Percentiles rank a stretch among this genome's conserved stretches.
Evolutionary conservation across 2,888 invertebrate species (phyloP).

Genomic region (Eupithecia abbreviata): DNA sequence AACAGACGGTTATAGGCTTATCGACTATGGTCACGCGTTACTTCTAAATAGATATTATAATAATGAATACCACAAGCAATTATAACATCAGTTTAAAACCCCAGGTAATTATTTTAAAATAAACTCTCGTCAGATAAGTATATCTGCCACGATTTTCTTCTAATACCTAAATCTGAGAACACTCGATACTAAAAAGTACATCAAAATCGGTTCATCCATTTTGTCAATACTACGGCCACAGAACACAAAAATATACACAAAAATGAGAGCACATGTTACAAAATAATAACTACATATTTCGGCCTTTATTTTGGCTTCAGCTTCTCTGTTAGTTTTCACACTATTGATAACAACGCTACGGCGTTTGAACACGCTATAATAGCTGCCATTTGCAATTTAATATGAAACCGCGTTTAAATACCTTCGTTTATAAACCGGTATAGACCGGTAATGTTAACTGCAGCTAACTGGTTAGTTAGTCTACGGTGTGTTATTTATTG

Average conservation of each 20-base stretch:
- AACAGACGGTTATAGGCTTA: too few species aligned
- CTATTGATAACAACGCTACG: neutral
- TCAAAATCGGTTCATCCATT: too few species aligned
- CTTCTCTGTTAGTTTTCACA: neutral
- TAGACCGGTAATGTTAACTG: conserved; percentile 21
- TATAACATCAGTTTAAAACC: too few species aligned
- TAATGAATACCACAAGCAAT: too few species aligned
- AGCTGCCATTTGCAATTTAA: conserved; percentile 33
- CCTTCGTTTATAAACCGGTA: conserved; percentile 18
- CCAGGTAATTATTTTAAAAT: too few species aligned
- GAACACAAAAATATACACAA: too few species aligned
- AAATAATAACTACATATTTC: neutral
- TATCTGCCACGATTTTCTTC: too few species aligned
- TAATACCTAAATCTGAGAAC: neutral
- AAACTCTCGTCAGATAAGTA: too few species aligned
- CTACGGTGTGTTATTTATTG: neutral
- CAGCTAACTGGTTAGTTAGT: conserved; percentile 5
- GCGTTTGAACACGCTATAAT: conserved; percentile 18
- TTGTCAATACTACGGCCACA: too few species aligned
- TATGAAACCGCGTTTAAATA: conserved; percentile 25
- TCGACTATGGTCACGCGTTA: too few species aligned
- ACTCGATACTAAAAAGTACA: too few species aligned
- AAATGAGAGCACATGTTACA: neutral
- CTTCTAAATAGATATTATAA: too few species aligned
- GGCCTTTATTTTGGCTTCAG: neutral